Evolutionary conservation across 2,888 invertebrate genomes (phyloP).

Genomic region (Eristalinus sepulchralis): DNA sequence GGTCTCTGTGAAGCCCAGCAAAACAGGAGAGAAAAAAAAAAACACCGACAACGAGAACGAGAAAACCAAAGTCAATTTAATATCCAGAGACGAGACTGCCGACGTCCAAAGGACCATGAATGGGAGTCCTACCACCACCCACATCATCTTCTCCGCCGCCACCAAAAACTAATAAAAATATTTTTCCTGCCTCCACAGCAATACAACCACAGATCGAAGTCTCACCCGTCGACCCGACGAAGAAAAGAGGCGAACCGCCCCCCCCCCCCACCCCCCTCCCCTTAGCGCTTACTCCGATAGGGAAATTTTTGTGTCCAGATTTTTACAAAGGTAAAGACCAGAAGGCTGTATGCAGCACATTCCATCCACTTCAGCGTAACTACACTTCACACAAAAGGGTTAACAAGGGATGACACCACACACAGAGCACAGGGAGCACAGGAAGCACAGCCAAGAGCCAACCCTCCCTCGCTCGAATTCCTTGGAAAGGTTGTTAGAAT

Average conservation of each 20-base stretch:
- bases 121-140: background rate
- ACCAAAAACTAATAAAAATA: slow-evolving; percentile 44
- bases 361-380: slow-evolving; percentile 3
- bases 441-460: background rate
- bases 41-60: background rate
- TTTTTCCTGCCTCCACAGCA: slow-evolving; percentile 1
- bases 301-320: slow-evolving; percentile 46
- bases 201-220: slow-evolving; percentile 32
- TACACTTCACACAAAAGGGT: slow-evolving; percentile 23
- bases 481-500: background rate
- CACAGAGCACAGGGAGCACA: background rate
- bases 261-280: background rate
- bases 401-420: slow-evolving; percentile 45
- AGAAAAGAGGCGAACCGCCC: background rate
- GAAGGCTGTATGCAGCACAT: background rate
- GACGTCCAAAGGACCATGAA: background rate
- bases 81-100: background rate
- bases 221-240: background rate
- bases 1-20: background rate
- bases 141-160: background rate
- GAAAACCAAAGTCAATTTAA: background rate
- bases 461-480: background rate
- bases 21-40: background rate
- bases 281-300: background rate
- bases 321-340: background rate